Base-by-base conservation (phyloP, 2,888 invertebrate species). In the Cepaea hortensis region DNA sequence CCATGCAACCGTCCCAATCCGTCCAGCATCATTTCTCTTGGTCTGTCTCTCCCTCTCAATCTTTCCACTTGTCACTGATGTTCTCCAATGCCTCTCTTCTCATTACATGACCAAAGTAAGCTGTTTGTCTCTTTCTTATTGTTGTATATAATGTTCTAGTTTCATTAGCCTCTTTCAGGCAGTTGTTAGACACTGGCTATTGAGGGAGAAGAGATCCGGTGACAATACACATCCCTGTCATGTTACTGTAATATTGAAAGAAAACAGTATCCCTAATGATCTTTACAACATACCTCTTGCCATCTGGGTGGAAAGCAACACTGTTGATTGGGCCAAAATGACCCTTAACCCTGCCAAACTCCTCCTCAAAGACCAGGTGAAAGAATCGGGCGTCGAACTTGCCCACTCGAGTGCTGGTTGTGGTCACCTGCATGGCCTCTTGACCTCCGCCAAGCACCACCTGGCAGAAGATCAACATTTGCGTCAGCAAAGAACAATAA, bases 301-400 rank as follows among this genome's bases (percentile, higher is more conserved):
- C 99, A 95, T 98, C 98, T 1, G 99, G 99, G 95, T 99, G 98
- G 95, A 99, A 99, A 82, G 98, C 97, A 91, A 99, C 96, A 95
- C 98, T 98, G 96, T 99, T 99, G 93, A 99, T 99, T 2, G 99
- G 99, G 91, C 99, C 99, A 94, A 99, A 99, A 95, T 99, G 99
- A 87, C 99, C 99, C 94, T 99, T 99, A n/a, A 99, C 97, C 88
- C 98, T 96, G 0, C 97, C 98, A 95, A 99, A 99, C 94, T 99
- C 99, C 93, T 99, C 98, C 95, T 98, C 98, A 95, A 98, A 99
- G 50, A 99, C 97, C 92, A 98, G 95, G 95, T 99, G 98, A 96
- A 97, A 99, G 95, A 99, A 98, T 84, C 95, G 97, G 15, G 97
- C 98, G 94, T 99, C 99, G 94, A 99, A 99, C 95, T 99, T 99